Evolutionary conservation across 2,113 vertebrate genomes (phyloP).

Genomic region (Rhineura floridana): DNA sequence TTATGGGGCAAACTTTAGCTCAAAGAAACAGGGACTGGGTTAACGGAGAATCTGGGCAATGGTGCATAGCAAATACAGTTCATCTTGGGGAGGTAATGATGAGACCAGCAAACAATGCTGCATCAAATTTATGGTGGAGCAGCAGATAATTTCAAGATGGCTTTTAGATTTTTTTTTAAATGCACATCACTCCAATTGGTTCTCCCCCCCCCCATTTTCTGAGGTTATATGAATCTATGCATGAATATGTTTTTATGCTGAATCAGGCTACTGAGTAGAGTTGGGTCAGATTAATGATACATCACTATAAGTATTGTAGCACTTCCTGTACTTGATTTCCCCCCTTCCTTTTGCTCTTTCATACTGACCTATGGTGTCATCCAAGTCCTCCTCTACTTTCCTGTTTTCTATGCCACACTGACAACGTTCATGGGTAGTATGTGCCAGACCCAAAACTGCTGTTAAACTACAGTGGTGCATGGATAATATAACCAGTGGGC

Average conservation of each 20-base stretch:
- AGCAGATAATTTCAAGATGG: background rate
- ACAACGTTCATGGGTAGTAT: background rate
- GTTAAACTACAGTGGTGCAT: too few relatives aligned
- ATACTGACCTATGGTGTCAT: too few relatives aligned
- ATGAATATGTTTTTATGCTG: background rate
- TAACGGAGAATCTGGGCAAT: slow-evolving; percentile 1
- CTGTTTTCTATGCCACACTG: background rate
- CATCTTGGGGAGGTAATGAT: background rate
- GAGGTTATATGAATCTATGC: background rate
- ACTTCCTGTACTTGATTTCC: too few relatives aligned
- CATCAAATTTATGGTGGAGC: background rate
- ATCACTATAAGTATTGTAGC: too few relatives aligned
- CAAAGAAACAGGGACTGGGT: background rate
- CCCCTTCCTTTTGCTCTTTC: too few relatives aligned
- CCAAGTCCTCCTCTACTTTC: too few relatives aligned
- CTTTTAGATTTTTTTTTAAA: background rate
- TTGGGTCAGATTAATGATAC: too few relatives aligned
- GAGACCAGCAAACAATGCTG: background rate
- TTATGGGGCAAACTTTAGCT: slow-evolving; percentile 8
- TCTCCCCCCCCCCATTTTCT: background rate
- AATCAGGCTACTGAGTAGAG: background rate
- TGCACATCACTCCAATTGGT: background rate
- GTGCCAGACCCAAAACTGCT: background rate
- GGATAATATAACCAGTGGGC: too few relatives aligned
- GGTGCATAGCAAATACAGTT: slow-evolving; percentile 16